phyloP scores from a whole-genome alignment of 2,888 invertebrate genomes.

The Sceliomorpha sp. region DNA sequence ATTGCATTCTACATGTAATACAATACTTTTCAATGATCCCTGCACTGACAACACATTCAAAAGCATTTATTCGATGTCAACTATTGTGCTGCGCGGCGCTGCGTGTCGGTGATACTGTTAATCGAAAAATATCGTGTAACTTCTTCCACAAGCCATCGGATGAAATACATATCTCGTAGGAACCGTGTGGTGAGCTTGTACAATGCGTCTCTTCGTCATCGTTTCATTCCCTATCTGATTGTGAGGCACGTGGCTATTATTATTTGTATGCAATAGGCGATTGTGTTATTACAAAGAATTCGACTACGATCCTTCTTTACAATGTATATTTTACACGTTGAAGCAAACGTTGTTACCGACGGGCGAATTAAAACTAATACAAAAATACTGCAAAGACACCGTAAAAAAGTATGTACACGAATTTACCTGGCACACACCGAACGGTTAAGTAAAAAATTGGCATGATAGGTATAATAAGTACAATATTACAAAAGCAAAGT shows the following conservation, averaged over 20 bases:
- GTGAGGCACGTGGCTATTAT: conserved; percentile 50
- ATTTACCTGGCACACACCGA: too few relatives aligned
- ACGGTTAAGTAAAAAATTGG: too few relatives aligned
- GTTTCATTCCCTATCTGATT: conserved; percentile 17
- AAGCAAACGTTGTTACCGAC: background rate
- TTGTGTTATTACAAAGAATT: conserved; percentile 3
- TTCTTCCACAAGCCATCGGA: conserved; percentile 43
- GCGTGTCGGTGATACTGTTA: conserved; percentile 23
- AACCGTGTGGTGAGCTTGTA: conserved; percentile 53
- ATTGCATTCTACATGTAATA: conserved; percentile 56
- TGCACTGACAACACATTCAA: conserved; percentile 65
- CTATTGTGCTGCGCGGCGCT: conserved; percentile 41
- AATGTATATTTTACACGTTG: background rate
- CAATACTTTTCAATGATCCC: conserved; percentile 57
- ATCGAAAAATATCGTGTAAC: conserved; percentile 47
- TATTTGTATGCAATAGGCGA: conserved; percentile 25
- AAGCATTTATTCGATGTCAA: conserved; percentile 69
- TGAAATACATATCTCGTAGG: conserved; percentile 46
- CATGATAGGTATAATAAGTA: too few relatives aligned
- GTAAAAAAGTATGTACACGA: too few relatives aligned
- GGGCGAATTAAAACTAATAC: background rate
- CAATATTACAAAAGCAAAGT: too few relatives aligned
- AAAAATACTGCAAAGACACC: too few relatives aligned
- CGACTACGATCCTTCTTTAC: background rate
- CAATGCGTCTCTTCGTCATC: conserved; percentile 24